Percentiles rank a stretch among this genome's conserved stretches.
Conservation (phyloP, 2,797 vertebrate species). For the Tenualosa thibaudeaui region DNA sequence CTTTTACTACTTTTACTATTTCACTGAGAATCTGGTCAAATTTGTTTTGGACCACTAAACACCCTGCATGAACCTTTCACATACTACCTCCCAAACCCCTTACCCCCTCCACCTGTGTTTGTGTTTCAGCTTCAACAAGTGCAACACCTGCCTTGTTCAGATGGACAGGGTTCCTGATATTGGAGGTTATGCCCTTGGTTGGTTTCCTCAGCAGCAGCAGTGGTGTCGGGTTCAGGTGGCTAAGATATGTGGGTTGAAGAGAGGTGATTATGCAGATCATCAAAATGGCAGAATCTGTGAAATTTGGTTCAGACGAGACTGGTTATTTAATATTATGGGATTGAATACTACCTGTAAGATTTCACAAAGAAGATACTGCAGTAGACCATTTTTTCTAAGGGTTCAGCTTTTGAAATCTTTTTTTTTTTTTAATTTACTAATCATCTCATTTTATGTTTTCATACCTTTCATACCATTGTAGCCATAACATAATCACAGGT, state of each 20-base stretch:
- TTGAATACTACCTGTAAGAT: background rate
- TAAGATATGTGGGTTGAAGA: constrained; percentile 72
- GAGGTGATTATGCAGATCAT: constrained; percentile 55
- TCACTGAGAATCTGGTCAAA: background rate
- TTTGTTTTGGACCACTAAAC: background rate
- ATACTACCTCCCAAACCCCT: no score
- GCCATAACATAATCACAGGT: no score
- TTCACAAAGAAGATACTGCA: background rate
- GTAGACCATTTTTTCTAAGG: background rate
- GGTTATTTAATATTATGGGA: background rate
- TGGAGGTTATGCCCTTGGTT: constrained; percentile 67
- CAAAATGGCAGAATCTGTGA: constrained; percentile 3
- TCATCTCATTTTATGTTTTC: no score
- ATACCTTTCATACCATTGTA: no score
- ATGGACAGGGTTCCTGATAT: constrained; percentile 72
- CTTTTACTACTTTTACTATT: background rate
- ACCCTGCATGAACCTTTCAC: background rate
- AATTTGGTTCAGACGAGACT: background rate
- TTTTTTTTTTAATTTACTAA: background rate
- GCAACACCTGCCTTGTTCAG: constrained; percentile 60
- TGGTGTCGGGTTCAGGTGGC: constrained; percentile 74
- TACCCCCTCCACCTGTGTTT: constrained; percentile 6
- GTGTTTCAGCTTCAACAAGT: constrained; percentile 60
- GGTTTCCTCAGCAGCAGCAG: constrained; percentile 64
- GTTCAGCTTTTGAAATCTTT: background rate